Base-by-base conservation (phyloP, 2,113 vertebrate species). In the Oreocharis arfaki region DNA sequence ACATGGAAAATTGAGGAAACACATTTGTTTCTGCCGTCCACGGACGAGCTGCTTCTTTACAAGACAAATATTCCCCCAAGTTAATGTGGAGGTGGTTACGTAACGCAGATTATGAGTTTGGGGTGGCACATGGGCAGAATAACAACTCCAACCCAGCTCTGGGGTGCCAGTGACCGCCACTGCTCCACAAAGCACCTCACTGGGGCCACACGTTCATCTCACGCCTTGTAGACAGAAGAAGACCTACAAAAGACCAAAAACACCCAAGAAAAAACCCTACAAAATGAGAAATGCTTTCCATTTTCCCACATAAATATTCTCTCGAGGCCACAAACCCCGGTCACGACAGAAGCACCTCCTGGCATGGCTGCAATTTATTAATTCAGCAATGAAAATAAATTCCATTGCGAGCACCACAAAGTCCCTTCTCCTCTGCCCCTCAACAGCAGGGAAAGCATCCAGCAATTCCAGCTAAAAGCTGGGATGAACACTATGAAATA, bases 41-140 rank as follows among this genome's bases (percentile, higher is more conserved):
- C 32, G 69, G 84, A 93, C 21, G 19, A 70, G 73, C 79, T 89
- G 73, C 79, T 71, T 82, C 82, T 71, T 61, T 65, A 59, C 76
- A 84, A 96, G 93, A 84, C 41, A 96, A 96, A 93, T 80, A 91
- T 61, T 65, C 73, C 10, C 44, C 64, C n/a, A 10, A 82, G 91
- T 96, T 92, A 93, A 92, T 96, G 78, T 88, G 94, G 77, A 78
- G 76, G 85, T 50, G 67, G 79, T 53, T 63, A 64, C 80, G 81
- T 84, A 96, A 95, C 23, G 47, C 90, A 91, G 84, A 33, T 3
- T 21, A 92, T 95, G 80, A 89, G 28, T 84, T 67, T 47, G 59
- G 46, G 42, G 68, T 56, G 94, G 69, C 56, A 76, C 20, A 59
- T 13, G 83, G 89, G 74, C 85, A 65, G 84, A 94, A 84, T 5